A percentile compares a stretch with the other conserved stretches of the same genome.
Evolutionary conservation across 92 coral and sea anemone species (phyloP).

Genomic region (Epizoanthus rinbou): DNA sequence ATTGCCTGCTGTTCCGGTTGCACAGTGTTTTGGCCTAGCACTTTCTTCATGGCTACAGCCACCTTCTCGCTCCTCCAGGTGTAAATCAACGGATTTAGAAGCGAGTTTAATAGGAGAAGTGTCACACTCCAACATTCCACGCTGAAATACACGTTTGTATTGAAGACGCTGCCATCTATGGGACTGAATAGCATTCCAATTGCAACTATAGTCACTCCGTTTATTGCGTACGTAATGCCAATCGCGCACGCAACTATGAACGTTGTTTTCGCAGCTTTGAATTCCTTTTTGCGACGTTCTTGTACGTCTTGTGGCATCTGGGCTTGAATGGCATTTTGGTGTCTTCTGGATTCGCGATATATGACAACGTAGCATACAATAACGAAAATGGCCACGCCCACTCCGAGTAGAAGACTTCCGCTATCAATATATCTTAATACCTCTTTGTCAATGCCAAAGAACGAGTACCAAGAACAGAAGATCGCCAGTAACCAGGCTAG

Average conservation of each 20-base stretch:
- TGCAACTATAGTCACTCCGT: neutral
- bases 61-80: neutral
- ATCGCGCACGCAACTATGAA: slow-evolving; percentile 1
- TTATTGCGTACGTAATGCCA: slow-evolving; percentile 1
- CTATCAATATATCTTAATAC: too few relatives aligned
- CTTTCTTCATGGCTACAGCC: neutral
- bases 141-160: neutral
- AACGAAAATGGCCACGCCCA: too few relatives aligned
- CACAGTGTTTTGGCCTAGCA: neutral
- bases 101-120: neutral
- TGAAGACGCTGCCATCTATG: neutral
- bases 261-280: neutral
- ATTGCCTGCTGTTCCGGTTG: neutral
- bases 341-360: slow-evolving; percentile 15
- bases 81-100: too few relatives aligned
- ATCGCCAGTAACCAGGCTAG: neutral
- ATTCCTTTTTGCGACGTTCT: neutral
- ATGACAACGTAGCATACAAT: neutral
- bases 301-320: neutral
- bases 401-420: too few relatives aligned
- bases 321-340: slow-evolving; percentile 13
- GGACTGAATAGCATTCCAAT: too few relatives aligned
- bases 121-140: slow-evolving; percentile 29
- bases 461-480: too few relatives aligned
- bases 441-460: too few relatives aligned